Evolutionary conservation across 2,888 invertebrate species (phyloP).

Genomic region (Baccha elongata): DNA sequence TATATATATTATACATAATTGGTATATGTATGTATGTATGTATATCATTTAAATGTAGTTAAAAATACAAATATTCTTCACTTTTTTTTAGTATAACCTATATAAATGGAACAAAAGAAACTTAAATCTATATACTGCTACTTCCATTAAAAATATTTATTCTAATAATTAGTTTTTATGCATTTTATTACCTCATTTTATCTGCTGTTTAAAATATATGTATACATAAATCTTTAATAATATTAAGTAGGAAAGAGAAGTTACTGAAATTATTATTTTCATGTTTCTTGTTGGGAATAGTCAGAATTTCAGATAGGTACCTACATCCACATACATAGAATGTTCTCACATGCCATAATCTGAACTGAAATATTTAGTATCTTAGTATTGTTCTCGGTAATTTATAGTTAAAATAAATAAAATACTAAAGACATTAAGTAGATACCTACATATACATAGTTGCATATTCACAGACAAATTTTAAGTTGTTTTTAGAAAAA

Average conservation of each 20-base stretch:
- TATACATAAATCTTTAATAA: constrained; percentile 50
- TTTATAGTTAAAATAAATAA: too few relatives aligned
- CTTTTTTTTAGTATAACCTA: constrained; percentile 45
- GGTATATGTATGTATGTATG: background rate
- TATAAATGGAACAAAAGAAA: constrained; percentile 34
- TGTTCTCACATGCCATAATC: constrained; percentile 41
- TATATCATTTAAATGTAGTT: constrained; percentile 60
- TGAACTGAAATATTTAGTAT: constrained; percentile 49
- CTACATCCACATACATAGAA: constrained; percentile 30
- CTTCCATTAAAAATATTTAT: constrained; percentile 18
- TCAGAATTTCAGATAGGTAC: too few relatives aligned
- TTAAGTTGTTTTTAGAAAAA: too few relatives aligned
- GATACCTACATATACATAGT: too few relatives aligned
- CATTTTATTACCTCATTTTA: constrained; percentile 36
- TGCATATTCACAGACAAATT: too few relatives aligned
- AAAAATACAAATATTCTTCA: constrained; percentile 62
- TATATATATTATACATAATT: constrained; percentile 47
- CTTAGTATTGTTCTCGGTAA: too few relatives aligned
- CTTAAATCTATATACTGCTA: constrained; percentile 40
- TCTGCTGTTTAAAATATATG: constrained; percentile 18
- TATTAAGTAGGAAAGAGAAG: constrained; percentile 61
- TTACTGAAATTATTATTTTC: constrained; percentile 45
- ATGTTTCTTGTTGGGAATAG: constrained; percentile 39
- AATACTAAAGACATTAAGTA: too few relatives aligned
- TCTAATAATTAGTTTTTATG: too few relatives aligned